These are phyloP conservation scores for Cottus gobio DNA, from an alignment of 2,113 vertebrate species.

Conservation along the genomic window DNA sequence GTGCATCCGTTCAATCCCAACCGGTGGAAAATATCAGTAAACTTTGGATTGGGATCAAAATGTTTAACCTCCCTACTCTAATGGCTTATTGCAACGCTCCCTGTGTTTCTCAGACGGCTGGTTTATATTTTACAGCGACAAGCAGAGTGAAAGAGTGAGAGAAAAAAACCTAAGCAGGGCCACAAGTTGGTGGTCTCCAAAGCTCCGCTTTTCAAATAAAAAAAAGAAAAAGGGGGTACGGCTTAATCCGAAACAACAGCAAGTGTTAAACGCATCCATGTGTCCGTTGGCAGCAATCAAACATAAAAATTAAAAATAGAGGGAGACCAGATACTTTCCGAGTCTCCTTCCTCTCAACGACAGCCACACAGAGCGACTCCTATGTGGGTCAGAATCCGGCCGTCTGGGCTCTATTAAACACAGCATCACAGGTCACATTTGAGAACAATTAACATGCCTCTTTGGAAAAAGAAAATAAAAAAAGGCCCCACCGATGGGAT, in stretches of 20 bases:
- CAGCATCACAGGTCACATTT: conserved; percentile 76
- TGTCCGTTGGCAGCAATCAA: conserved; percentile 61
- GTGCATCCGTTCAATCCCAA: conserved; percentile 67
- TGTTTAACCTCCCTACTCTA: conserved; percentile 65
- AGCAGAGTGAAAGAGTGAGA: neutral
- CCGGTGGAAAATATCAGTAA: conserved; percentile 79
- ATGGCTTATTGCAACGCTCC: conserved; percentile 61
- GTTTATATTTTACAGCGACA: conserved; percentile 71
- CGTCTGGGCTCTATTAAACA: conserved; percentile 65
- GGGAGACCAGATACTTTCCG: conserved; percentile 58
- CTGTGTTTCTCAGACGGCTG: conserved; percentile 63
- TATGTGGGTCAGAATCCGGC: conserved; percentile 52
- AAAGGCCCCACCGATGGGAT: conserved; percentile 63
- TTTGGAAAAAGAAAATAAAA: conserved; percentile 24
- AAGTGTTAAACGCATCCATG: conserved; percentile 73
- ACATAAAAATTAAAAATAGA: conserved; percentile 15
- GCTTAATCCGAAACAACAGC: conserved; percentile 69
- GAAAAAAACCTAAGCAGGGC: conserved; percentile 21
- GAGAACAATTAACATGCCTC: conserved; percentile 73
- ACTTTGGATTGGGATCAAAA: conserved; percentile 66
- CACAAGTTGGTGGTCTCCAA: conserved; percentile 57
- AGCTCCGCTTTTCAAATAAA: conserved; percentile 66
- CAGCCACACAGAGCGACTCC: conserved; percentile 44
- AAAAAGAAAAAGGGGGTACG: conserved; percentile 7
- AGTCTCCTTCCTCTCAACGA: conserved; percentile 58